Evolutionary conservation across 1,140 invertebrate species (phyloP).

Genomic region (Danaus melanippus): DNA sequence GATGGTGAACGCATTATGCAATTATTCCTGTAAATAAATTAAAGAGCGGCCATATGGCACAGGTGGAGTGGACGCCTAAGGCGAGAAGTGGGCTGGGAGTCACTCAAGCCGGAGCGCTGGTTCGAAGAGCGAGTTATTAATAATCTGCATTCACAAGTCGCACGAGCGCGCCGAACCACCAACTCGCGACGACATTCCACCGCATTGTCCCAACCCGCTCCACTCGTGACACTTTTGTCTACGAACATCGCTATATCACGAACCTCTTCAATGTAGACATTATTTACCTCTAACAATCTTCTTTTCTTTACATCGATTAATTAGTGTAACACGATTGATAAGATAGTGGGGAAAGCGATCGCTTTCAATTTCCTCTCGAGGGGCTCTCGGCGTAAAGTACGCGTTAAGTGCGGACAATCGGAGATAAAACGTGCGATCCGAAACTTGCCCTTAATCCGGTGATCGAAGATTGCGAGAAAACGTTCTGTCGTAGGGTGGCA

Average conservation of each 20-base stretch:
- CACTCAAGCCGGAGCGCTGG: conserved; percentile 27
- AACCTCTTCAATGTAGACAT: conserved; percentile 49
- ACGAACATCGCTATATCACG: conserved; percentile 68
- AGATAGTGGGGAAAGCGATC: conserved; percentile 68
- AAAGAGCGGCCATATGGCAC: conserved; percentile 38
- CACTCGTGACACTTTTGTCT: conserved; percentile 67
- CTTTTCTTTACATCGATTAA: conserved; percentile 64
- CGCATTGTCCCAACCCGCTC: conserved; percentile 58
- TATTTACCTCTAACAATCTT: conserved; percentile 62
- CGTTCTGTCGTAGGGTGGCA: conserved; percentile 67
- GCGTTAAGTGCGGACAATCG: conserved; percentile 70
- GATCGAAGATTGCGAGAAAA: conserved; percentile 70
- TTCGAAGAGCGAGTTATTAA: conserved; percentile 61
- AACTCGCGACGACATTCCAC: conserved; percentile 63
- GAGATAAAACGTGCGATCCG: conserved; percentile 70
- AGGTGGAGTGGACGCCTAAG: conserved; percentile 48
- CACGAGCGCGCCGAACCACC: conserved; percentile 48
- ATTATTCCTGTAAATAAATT: conserved; percentile 35
- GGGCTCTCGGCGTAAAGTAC: conserved; percentile 67
- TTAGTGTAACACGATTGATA: conserved; percentile 68
- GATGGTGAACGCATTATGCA: too few relatives aligned
- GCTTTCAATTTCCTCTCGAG: conserved; percentile 71
- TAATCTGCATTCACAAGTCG: conserved; percentile 64
- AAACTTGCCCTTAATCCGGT: conserved; percentile 67
- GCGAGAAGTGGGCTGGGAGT: conserved; percentile 42